phyloP scores from a whole-genome alignment of 2,113 vertebrate genomes.

The Barnardius zonarius region DNA sequence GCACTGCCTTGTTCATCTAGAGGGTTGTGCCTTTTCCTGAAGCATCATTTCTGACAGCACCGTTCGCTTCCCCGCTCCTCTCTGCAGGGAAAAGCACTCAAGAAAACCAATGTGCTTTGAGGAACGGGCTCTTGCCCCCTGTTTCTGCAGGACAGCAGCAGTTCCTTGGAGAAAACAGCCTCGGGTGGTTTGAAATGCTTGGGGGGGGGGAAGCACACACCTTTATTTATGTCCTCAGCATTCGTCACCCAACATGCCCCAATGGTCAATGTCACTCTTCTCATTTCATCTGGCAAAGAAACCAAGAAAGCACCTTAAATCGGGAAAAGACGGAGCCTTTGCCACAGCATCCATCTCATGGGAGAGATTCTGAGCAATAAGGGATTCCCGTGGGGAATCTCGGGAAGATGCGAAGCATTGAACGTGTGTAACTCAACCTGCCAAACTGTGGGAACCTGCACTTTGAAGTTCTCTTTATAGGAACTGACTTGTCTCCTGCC shows the following conservation, averaged over 20 bases:
- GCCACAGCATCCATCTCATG: neutral
- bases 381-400: neutral
- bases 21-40: constrained; percentile 47
- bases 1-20: constrained; percentile 1
- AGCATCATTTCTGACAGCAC: neutral
- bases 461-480: neutral
- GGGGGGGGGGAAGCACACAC: neutral
- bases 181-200: neutral
- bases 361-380: constrained; percentile 31
- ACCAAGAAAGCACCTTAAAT: constrained; percentile 50
- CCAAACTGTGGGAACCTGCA: constrained; percentile 9
- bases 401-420: constrained; percentile 1
- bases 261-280: neutral
- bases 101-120: neutral
- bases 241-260: neutral
- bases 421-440: neutral
- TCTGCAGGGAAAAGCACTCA: neutral
- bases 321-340: neutral
- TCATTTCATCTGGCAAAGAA: constrained; percentile 10
- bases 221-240: neutral
- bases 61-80: neutral
- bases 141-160: neutral
- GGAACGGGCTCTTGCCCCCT: neutral
- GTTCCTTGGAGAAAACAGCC: neutral
- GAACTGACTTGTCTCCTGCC: neutral